Base-by-base conservation (phyloP, 2,797 vertebrate genomes). In the Spinibarbus caldwelli region DNA sequence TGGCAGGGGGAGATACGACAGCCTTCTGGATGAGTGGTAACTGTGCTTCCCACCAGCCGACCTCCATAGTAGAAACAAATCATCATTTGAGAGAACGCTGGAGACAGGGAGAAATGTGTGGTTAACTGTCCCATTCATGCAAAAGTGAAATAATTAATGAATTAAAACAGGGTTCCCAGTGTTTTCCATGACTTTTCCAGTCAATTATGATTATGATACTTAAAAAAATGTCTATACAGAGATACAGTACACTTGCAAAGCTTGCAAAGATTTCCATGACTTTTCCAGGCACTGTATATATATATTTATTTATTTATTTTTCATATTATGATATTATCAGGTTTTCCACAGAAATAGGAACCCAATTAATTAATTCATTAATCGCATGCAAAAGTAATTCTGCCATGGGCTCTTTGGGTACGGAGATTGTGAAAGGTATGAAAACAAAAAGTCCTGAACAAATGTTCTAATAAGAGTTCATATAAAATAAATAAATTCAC, bases 41-140 rank as follows among this genome's bases (percentile, higher is more conserved):
- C 86, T 17, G 95, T 91, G 75, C 90, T 97, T 57, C 96, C 94
- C 89, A 98, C 95, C 87, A 96, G 91, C 91, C 96, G 97, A 66
- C 98, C 98, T 0, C 97, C 95, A 0, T 99, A 99, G 91, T 95
- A 99, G 95, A 99, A 99, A 90, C 80, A 96, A 93, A 99, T 97
- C 92, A 98, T 94, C 97, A 99, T 96, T 90, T 98, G 97, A 80
- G 96, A 97, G 73, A 97, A 96, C 6, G 86, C 98, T 99, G 90
- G 0, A 68, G 62, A 54, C 3, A 80, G 2, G 80, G 70, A 85
- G 21, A 83, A 82, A 47, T 6, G 12, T 36, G 3, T 1, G 1
- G 54, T 84, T 23, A 68, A 41, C 8, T 15, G 0, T 73, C 34
- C 23, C 19, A 14, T 57, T 66, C 57, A 36, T 14, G 29, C 38